Conservation (phyloP, 1,140 invertebrate species). For the Meloidogyne exigua region DNA sequence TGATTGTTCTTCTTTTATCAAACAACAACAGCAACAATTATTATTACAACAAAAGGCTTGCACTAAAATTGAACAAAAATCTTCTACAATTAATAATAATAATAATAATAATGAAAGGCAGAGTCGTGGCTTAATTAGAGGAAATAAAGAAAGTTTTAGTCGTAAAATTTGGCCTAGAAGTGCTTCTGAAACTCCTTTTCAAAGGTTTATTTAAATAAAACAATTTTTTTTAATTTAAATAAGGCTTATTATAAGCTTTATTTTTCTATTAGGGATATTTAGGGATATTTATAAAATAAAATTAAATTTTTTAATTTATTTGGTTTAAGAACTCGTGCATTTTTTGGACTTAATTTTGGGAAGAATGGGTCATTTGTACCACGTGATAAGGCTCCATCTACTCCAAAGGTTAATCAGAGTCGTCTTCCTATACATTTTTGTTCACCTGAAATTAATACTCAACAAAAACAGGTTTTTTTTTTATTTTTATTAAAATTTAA, state of each 20-base stretch:
- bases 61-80: neutral
- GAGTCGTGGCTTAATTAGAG: neutral
- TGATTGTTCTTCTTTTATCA: conserved; percentile 1
- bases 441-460: neutral
- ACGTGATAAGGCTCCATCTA: neutral
- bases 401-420: neutral
- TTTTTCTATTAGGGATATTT: too few species aligned
- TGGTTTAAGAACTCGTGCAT: neutral
- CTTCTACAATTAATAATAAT: neutral
- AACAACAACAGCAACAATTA: neutral
- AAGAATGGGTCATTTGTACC: neutral
- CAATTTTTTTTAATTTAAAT: too few species aligned
- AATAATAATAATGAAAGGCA: conserved; percentile 2
- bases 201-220: neutral
- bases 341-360: neutral
- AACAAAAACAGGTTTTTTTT: neutral
- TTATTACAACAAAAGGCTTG: neutral
- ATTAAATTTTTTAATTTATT: too few species aligned
- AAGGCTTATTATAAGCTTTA: too few species aligned
- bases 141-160: neutral
- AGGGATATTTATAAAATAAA: too few species aligned
- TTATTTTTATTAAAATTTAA: neutral
- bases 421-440: conserved; percentile 1
- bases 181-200: neutral
- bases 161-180: conserved; percentile 1